A percentile compares a stretch with the other conserved stretches of the same genome.
These are phyloP conservation scores for Drosophila mercatorum DNA, from an alignment of 2,888 invertebrate species.

Conservation along the genomic window DNA sequence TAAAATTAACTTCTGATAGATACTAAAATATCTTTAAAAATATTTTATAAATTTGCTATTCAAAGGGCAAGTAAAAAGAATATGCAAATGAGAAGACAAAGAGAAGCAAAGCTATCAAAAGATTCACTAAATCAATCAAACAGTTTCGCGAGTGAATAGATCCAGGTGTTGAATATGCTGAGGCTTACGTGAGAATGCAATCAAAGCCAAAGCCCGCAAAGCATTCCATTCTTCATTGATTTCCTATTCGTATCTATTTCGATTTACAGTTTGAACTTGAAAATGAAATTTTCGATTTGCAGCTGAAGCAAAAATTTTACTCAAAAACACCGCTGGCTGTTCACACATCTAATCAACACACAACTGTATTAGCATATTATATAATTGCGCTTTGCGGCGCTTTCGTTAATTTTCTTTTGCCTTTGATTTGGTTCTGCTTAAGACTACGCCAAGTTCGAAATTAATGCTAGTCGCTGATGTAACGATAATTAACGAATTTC, in stretches of 20 bases:
- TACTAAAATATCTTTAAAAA: too few species aligned
- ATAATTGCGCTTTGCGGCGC: conserved; percentile 43
- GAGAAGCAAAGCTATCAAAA: conserved; percentile 55
- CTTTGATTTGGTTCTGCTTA: conserved; percentile 23
- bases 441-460: conserved; percentile 53
- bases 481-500: not conserved
- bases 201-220: not conserved
- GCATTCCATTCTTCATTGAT: not conserved
- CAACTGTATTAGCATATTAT: conserved; percentile 56
- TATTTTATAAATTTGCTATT: too few species aligned
- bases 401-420: conserved; percentile 57
- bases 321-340: conserved; percentile 1
- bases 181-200: not conserved
- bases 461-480: conserved; percentile 22
- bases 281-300: conserved; percentile 12
- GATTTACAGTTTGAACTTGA: conserved; percentile 27
- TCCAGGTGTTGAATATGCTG: not conserved
- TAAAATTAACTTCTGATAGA: too few species aligned
- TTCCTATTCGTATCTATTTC: conserved; percentile 9
- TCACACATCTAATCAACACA: conserved; percentile 11
- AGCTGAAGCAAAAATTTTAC: conserved; percentile 7
- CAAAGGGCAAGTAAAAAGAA: conserved; percentile 15
- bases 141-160: conserved; percentile 39
- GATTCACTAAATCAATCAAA: conserved; percentile 63
- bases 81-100: conserved; percentile 1